Evolutionary conservation across 1,140 invertebrate species (phyloP).

Genomic region (Apolygus lucorum): DNA sequence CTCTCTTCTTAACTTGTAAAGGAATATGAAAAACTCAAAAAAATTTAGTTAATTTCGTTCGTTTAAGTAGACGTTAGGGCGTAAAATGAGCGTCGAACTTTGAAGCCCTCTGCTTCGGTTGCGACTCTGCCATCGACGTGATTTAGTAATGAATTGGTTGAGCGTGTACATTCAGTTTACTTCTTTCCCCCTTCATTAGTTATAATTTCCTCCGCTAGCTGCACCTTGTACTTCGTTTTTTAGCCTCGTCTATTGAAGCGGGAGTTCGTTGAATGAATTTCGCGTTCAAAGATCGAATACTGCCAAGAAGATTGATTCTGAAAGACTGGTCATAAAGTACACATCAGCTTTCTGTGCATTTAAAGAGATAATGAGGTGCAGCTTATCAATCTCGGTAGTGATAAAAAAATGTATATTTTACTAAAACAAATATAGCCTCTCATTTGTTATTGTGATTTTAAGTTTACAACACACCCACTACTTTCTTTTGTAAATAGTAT

Average conservation of each 20-base stretch:
- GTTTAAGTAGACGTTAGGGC: too few relatives aligned
- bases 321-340: constrained; percentile 12
- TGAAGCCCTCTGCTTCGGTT: too few relatives aligned
- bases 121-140: too few relatives aligned
- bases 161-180: too few relatives aligned
- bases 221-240: neutral
- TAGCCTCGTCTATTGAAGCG: too few relatives aligned
- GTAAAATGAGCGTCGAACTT: too few relatives aligned
- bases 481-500: neutral
- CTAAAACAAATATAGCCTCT: too few relatives aligned
- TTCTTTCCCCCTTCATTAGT: too few relatives aligned
- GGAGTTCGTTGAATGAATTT: neutral
- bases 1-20: neutral
- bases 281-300: neutral
- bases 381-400: neutral
- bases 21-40: neutral
- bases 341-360: constrained; percentile 5
- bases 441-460: too few relatives aligned
- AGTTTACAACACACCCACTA: too few relatives aligned
- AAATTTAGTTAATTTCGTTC: too few relatives aligned
- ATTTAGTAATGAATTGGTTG: too few relatives aligned
- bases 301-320: neutral
- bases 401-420: neutral
- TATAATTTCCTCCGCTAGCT: neutral
- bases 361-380: neutral